Percentiles rank a stretch among this genome's conserved stretches.
Evolutionary conservation across 2,113 vertebrate genomes (phyloP).

Genomic region (Microcebus tavaratra): DNA sequence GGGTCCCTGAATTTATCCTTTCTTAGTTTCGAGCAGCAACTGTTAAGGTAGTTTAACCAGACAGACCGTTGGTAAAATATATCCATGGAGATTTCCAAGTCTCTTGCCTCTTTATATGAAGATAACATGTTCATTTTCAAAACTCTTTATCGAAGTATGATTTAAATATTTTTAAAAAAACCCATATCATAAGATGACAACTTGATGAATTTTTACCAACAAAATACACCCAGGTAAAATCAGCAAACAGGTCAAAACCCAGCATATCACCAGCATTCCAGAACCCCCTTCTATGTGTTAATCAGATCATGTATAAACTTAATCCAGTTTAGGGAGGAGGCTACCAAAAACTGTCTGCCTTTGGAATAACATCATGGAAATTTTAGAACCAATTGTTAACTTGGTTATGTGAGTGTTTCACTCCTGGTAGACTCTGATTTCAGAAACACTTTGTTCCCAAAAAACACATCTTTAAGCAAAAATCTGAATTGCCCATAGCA

Average conservation of each 20-base stretch:
- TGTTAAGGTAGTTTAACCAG: background rate
- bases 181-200: background rate
- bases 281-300: background rate
- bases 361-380: background rate
- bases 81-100: background rate
- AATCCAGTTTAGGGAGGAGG: background rate
- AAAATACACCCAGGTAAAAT: background rate
- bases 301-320: background rate
- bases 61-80: background rate
- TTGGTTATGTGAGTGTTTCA: background rate
- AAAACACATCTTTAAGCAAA: constrained; percentile 61
- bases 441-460: background rate
- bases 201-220: background rate
- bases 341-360: background rate
- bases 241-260: background rate
- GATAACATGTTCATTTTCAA: background rate
- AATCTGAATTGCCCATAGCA: background rate
- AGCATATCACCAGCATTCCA: background rate
- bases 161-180: background rate
- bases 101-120: background rate
- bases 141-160: background rate
- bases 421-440: constrained; percentile 5
- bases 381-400: constrained; percentile 33
- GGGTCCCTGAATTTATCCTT: background rate
- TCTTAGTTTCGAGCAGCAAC: constrained; percentile 27